Conservation (phyloP, 2,888 invertebrate species). For the Leptura quadrifasciata region DNA sequence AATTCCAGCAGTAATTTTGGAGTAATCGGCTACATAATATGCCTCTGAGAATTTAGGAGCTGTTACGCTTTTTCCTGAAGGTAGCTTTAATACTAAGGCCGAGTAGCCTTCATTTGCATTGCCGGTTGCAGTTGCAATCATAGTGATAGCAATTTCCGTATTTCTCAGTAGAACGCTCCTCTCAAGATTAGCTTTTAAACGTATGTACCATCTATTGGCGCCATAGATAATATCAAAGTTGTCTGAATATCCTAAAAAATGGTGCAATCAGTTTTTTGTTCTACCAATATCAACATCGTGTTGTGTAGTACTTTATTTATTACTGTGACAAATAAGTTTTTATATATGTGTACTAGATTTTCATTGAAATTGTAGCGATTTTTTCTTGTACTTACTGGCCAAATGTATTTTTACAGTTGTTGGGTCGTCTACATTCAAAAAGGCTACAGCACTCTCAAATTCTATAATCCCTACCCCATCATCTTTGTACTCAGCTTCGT, state of each 20-base stretch:
- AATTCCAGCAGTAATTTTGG: background rate
- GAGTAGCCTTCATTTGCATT: background rate
- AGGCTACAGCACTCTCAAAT: background rate
- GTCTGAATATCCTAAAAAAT: constrained; percentile 11
- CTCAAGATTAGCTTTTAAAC: constrained; percentile 7
- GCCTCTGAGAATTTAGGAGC: constrained; percentile 12
- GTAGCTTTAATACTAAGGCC: constrained; percentile 25
- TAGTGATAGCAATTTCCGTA: constrained; percentile 15
- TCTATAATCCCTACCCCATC: background rate
- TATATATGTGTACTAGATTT: background rate
- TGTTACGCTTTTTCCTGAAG: background rate
- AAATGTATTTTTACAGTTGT: constrained; percentile 3
- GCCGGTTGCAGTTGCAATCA: constrained; percentile 15
- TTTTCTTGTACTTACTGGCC: constrained; percentile 6
- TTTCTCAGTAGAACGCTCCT: background rate
- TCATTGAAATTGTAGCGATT: no score
- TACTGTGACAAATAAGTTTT: background rate
- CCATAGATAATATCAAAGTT: constrained; percentile 1
- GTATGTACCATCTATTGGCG: constrained; percentile 2
- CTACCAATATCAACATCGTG: background rate
- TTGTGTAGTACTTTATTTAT: background rate
- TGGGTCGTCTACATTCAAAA: constrained; percentile 10
- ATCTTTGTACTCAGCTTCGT: constrained; percentile 14
- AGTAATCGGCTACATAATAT: constrained; percentile 24
- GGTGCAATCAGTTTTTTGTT: background rate